Percentiles rank a stretch among this genome's conserved stretches.
Conservation (phyloP, 2,888 invertebrate species). For the Oxycera nigricornis region DNA sequence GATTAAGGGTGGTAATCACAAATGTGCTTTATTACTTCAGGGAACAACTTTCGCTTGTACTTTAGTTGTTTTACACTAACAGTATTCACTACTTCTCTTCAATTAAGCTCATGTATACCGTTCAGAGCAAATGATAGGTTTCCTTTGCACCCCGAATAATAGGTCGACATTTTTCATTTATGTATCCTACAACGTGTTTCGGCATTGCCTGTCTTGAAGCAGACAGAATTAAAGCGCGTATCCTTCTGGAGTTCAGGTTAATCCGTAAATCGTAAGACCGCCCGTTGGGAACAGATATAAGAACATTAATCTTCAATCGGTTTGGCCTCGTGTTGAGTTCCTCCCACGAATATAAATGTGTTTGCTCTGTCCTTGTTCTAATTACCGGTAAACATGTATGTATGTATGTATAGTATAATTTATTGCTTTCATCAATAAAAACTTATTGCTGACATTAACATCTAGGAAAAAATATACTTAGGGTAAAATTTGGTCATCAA, state of each 20-base stretch:
- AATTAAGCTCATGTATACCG: not conserved
- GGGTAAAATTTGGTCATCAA: too few relatives aligned
- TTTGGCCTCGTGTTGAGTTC: conserved; percentile 9
- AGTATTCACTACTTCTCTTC: conserved; percentile 11
- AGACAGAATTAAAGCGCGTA: too few relatives aligned
- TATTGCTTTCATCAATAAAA: too few relatives aligned
- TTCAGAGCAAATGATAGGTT: not conserved
- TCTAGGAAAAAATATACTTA: too few relatives aligned
- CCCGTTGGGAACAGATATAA: not conserved
- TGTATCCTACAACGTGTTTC: not conserved
- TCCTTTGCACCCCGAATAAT: not conserved
- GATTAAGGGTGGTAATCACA: too few relatives aligned
- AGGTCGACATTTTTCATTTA: conserved; percentile 15
- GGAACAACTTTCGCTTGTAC: not conserved
- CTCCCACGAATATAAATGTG: conserved; percentile 10
- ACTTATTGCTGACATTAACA: too few relatives aligned
- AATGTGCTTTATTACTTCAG: not conserved
- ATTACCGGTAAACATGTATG: conserved; percentile 15
- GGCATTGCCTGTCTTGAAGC: too few relatives aligned
- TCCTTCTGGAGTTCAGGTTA: too few relatives aligned
- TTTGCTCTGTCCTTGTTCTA: not conserved
- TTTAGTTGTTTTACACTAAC: conserved; percentile 9
- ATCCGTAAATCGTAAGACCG: not conserved
- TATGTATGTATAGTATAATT: too few relatives aligned
- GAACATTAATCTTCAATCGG: conserved; percentile 28